These are phyloP conservation scores for Pipistrellus nathusii DNA, from an alignment of 2,797 vertebrate genomes.

Conservation along the genomic window DNA sequence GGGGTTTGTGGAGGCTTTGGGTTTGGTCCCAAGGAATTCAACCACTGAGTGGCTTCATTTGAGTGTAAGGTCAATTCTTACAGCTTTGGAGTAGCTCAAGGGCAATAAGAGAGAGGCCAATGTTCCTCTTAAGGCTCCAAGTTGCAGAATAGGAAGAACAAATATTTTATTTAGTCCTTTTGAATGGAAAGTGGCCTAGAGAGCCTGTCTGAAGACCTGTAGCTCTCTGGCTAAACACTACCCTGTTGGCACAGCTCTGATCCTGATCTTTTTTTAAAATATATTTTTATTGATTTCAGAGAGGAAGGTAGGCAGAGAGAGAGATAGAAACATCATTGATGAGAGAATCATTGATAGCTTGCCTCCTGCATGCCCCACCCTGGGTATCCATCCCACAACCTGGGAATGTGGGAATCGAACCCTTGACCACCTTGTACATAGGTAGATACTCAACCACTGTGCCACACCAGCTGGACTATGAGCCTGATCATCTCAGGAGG, in stretches of 20 bases:
- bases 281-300: no score
- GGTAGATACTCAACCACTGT: no score
- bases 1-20: rapidly evolving
- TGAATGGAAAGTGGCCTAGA: neutral
- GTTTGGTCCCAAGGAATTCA: neutral
- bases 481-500: neutral
- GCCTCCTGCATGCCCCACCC: no score
- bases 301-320: no score
- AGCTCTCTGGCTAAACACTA: neutral
- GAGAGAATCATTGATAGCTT: no score
- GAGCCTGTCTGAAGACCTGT: neutral
- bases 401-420: no score
- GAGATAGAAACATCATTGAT: no score
- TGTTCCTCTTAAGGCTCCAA: neutral
- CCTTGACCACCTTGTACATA: no score
- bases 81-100: conserved; percentile 10
- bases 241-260: neutral
- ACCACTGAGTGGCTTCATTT: neutral
- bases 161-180: neutral
- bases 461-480: no score
- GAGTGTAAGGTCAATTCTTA: conserved; percentile 2
- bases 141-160: neutral
- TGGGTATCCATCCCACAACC: no score
- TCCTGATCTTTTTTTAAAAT: neutral
- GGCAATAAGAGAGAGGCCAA: neutral